Percentiles rank a stretch among this genome's conserved stretches.
Conservation (phyloP, 2,797 vertebrate genomes). For the Columba guinea region DNA sequence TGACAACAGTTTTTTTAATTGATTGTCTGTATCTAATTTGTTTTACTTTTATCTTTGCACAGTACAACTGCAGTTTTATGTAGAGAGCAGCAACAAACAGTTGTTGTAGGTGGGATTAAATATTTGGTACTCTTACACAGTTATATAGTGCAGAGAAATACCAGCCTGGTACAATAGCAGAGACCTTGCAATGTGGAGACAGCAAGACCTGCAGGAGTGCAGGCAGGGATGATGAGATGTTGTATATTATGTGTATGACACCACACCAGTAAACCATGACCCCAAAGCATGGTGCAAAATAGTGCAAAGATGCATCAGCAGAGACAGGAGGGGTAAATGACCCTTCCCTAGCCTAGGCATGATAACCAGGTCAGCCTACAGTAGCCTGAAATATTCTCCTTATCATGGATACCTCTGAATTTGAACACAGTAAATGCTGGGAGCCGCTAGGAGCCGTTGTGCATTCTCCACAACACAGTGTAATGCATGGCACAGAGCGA, state of each 20-base stretch:
- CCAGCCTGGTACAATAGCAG: not conserved
- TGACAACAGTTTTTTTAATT: not conserved
- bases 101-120: not conserved
- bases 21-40: not conserved
- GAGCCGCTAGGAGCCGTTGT: not conserved
- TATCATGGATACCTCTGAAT: not conserved
- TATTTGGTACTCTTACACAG: not conserved
- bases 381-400: not conserved
- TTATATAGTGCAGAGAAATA: not conserved
- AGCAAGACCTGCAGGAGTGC: not conserved
- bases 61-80: not conserved
- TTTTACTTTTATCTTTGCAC: not conserved
- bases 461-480: not conserved
- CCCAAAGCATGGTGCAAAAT: not conserved
- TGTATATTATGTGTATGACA: not conserved
- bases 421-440: not conserved
- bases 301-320: not conserved
- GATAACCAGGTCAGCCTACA: not conserved
- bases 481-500: not conserved
- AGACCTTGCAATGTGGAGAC: not conserved
- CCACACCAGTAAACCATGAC: not conserved
- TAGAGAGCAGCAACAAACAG: not conserved
- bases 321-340: not conserved
- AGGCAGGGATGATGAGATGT: not conserved
- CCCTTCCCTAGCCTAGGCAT: not conserved